phyloP scores from a whole-genome alignment of 35 echinoderm and acorn worm genomes.

The Stichopus chloronotus region DNA sequence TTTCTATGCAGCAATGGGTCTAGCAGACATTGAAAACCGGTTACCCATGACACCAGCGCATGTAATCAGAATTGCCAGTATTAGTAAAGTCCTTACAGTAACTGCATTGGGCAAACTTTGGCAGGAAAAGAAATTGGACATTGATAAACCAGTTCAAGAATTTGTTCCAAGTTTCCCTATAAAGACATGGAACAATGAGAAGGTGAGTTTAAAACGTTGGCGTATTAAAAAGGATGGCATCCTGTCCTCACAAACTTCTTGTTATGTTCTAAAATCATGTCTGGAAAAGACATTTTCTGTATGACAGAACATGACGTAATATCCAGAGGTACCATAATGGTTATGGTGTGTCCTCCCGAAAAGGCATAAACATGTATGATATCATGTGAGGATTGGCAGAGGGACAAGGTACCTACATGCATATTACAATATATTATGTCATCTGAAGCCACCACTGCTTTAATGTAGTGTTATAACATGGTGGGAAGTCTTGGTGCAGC shows the following conservation, averaged over 20 bases:
- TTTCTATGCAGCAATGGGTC: slow-evolving; percentile 71
- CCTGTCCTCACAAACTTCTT: neutral
- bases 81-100: slow-evolving; percentile 92
- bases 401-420: no score
- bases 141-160: slow-evolving; percentile 82
- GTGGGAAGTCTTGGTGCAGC: no score
- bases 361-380: no score
- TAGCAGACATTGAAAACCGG: slow-evolving; percentile 90
- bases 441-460: no score
- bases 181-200: slow-evolving; percentile 83
- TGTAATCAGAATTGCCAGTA: slow-evolving; percentile 87
- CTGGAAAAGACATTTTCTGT: no score
- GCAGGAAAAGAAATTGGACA: slow-evolving; percentile 88
- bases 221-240: neutral
- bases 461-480: no score
- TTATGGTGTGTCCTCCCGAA: no score
- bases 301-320: no score
- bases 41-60: slow-evolving; percentile 63
- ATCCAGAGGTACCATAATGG: no score
- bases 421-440: no score
- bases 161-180: slow-evolving; percentile 89
- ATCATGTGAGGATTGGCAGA: no score
- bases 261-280: neutral
- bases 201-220: slow-evolving; percentile 51
- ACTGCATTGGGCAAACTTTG: slow-evolving; percentile 78